Percentiles rank a stretch among this genome's conserved stretches.
Conservation (phyloP, 2,113 vertebrate species). For the Nycticebus coucang region DNA sequence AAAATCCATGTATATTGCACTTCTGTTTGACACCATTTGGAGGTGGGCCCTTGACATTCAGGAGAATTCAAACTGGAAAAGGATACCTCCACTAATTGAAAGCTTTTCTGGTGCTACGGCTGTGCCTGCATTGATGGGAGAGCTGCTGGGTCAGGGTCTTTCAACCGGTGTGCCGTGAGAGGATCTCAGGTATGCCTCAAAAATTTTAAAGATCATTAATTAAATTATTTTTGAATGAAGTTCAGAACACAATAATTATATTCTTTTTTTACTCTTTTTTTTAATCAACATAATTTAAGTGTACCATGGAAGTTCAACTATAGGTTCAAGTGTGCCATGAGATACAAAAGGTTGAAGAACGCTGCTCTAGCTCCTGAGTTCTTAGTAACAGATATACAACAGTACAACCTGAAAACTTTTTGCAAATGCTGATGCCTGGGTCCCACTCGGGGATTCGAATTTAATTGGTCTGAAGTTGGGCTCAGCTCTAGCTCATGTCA, state of each 20-base stretch:
- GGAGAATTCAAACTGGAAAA: background rate
- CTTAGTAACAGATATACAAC: background rate
- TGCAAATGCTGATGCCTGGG: background rate
- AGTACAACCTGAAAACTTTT: background rate
- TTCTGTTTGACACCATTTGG: background rate
- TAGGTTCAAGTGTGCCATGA: too few relatives aligned
- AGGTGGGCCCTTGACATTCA: background rate
- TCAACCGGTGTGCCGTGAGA: too few relatives aligned
- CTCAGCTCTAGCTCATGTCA: background rate
- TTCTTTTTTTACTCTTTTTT: too few relatives aligned
- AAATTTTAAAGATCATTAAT: too few relatives aligned
- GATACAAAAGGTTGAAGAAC: too few relatives aligned
- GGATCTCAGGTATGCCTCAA: too few relatives aligned
- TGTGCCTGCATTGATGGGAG: background rate
- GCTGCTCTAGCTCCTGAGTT: background rate
- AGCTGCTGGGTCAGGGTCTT: too few relatives aligned
- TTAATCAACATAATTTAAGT: too few relatives aligned
- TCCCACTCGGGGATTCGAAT: background rate
- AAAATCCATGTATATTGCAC: background rate
- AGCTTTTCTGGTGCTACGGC: background rate
- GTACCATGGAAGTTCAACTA: too few relatives aligned
- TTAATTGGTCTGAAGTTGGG: background rate
- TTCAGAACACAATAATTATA: too few relatives aligned
- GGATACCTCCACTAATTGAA: background rate
- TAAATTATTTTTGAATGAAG: too few relatives aligned